Conservation (phyloP, 2,113 vertebrate genomes). For the Siphamia tubifer region DNA sequence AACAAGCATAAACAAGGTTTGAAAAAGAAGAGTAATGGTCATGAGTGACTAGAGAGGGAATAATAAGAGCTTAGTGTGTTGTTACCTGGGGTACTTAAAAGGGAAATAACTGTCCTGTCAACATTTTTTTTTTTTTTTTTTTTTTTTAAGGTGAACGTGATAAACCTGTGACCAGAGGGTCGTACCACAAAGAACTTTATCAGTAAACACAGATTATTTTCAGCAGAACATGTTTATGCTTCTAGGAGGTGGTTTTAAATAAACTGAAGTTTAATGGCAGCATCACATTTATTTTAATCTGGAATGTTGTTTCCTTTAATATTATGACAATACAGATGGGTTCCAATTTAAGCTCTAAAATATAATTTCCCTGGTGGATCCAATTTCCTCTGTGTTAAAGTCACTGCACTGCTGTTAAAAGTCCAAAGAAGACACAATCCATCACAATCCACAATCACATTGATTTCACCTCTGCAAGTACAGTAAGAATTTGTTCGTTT, state of each 20-base stretch:
- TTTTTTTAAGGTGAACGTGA: conserved; percentile 8
- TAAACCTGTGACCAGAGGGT: conserved; percentile 10
- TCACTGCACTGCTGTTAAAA: not conserved
- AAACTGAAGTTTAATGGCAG: not conserved
- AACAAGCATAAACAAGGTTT: not conserved
- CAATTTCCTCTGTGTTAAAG: not conserved
- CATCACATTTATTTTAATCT: not conserved
- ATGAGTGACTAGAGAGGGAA: not conserved
- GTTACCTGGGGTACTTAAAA: not conserved
- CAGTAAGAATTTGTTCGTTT: no score
- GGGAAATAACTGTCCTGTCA: conserved; percentile 32
- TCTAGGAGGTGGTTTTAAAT: not conserved
- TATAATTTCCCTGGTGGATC: not conserved
- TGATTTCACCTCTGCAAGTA: not conserved
- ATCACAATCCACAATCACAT: not conserved
- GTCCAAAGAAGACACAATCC: not conserved
- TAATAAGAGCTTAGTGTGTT: conserved; percentile 11
- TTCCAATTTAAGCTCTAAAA: not conserved
- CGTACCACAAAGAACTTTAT: not conserved
- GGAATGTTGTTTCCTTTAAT: not conserved
- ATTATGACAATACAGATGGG: not conserved
- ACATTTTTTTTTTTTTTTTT: not conserved
- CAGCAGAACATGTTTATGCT: not conserved
- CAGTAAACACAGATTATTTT: not conserved
- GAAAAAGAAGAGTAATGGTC: not conserved